A percentile compares a stretch with the other conserved stretches of the same genome.
phyloP scores from a whole-genome alignment of 2,797 vertebrate species.

The Paratrypauchen microcephalus region DNA sequence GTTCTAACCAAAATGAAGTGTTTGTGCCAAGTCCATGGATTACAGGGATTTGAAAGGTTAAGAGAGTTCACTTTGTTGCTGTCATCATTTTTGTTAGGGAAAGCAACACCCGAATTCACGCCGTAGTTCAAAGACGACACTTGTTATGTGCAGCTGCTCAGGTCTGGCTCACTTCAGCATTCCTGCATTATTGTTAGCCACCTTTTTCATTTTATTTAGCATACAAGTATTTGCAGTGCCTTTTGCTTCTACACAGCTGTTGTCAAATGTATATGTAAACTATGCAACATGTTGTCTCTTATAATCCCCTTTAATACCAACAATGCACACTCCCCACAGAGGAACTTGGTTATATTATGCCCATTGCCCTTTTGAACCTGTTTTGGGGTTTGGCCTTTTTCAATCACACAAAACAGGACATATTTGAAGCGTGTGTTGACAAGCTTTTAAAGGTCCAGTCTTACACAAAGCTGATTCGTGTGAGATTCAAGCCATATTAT shows the following conservation, averaged over 20 bases:
- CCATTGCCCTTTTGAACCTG: constrained; percentile 39
- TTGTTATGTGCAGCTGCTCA: constrained; percentile 23
- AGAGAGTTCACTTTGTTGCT: constrained; percentile 12
- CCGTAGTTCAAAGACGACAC: constrained; percentile 24
- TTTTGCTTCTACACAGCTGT: constrained; percentile 1
- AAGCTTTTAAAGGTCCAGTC: not conserved
- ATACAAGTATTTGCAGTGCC: not conserved
- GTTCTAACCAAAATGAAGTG: not conserved
- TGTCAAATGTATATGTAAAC: constrained; percentile 11
- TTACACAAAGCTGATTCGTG: too few species aligned
- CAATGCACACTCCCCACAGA: constrained; percentile 49
- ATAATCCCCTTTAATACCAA: constrained; percentile 20
- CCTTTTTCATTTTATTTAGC: constrained; percentile 27
- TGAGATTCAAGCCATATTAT: too few species aligned
- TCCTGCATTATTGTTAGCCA: constrained; percentile 11
- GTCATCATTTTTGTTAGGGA: constrained; percentile 34
- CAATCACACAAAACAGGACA: constrained; percentile 33
- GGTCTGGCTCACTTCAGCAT: constrained; percentile 26
- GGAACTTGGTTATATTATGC: constrained; percentile 40
- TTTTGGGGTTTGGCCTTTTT: constrained; percentile 40
- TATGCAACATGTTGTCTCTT: constrained; percentile 26
- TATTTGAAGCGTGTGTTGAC: constrained; percentile 28
- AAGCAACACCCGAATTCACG: constrained; percentile 33
- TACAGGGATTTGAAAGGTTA: constrained; percentile 7
- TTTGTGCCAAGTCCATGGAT: not conserved